A percentile compares a stretch with the other conserved stretches of the same genome.
Evolutionary conservation across 2,888 invertebrate species (phyloP).

Genomic region (Mechanitis messenoides): DNA sequence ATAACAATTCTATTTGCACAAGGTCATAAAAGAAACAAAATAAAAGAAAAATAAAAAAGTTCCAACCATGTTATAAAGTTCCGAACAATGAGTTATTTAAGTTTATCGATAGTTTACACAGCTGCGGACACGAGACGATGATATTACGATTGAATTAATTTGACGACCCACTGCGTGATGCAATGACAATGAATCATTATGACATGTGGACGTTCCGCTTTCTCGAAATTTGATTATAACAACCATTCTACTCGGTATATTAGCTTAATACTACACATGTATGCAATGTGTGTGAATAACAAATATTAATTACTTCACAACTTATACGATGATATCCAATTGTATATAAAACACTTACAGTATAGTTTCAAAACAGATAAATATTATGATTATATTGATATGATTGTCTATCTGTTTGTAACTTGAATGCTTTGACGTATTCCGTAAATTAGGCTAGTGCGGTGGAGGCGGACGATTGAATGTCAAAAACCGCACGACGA

Average conservation of each 20-base stretch:
- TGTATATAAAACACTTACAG: background rate
- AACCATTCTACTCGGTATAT: too few relatives aligned
- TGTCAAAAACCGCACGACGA: conserved; percentile 73
- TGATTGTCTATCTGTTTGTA: background rate
- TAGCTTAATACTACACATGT: background rate
- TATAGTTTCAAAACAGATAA: background rate
- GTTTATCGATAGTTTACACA: conserved; percentile 61
- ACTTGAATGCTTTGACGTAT: background rate
- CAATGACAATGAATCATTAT: conserved; percentile 49
- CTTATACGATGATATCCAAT: too few relatives aligned
- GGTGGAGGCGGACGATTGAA: conserved; percentile 50
- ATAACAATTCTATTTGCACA: too few relatives aligned
- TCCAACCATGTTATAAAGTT: conserved; percentile 31
- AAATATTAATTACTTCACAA: too few relatives aligned
- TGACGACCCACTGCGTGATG: conserved; percentile 36
- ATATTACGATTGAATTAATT: conserved; percentile 54
- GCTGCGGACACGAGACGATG: conserved; percentile 45
- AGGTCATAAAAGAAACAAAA: background rate
- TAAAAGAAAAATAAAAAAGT: conserved; percentile 5
- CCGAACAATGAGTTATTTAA: conserved; percentile 55
- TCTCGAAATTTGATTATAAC: conserved; percentile 24
- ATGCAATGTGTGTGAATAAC: background rate
- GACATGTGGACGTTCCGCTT: conserved; percentile 34
- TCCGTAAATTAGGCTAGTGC: conserved; percentile 10
- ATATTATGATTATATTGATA: too few relatives aligned